Evolutionary conservation across 2,797 vertebrate species (phyloP).

Genomic region (Enteromius radiatus): DNA sequence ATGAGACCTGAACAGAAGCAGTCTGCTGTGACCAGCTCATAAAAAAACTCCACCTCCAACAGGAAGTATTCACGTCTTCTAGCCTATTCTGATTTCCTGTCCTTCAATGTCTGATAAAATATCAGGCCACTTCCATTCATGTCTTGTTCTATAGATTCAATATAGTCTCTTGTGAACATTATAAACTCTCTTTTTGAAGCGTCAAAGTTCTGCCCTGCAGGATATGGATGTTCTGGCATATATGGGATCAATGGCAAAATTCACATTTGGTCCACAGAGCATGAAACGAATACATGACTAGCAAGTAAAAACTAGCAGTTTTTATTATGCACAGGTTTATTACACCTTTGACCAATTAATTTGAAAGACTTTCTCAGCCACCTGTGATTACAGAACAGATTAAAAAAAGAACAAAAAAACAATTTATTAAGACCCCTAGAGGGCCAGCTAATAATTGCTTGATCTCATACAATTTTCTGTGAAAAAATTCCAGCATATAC

Average conservation of each 20-base stretch:
- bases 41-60: conserved; percentile 8
- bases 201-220: not conserved
- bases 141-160: not conserved
- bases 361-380: not conserved
- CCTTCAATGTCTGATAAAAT: not conserved
- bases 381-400: not conserved
- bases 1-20: not conserved
- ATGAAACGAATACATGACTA: no score
- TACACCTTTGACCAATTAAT: not conserved
- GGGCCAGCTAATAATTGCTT: not conserved
- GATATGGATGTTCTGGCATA: not conserved
- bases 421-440: not conserved
- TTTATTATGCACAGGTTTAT: not conserved
- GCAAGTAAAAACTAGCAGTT: no score
- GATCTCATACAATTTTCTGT: not conserved
- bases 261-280: no score
- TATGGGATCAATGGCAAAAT: not conserved
- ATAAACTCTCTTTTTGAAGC: not conserved
- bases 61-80: not conserved
- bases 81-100: not conserved
- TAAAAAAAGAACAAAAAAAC: not conserved
- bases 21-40: conserved; percentile 12
- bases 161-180: not conserved
- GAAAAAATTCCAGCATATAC: not conserved
- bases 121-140: not conserved